Base-by-base conservation (phyloP, 2,113 vertebrate species). In the Elephas maximus region DNA sequence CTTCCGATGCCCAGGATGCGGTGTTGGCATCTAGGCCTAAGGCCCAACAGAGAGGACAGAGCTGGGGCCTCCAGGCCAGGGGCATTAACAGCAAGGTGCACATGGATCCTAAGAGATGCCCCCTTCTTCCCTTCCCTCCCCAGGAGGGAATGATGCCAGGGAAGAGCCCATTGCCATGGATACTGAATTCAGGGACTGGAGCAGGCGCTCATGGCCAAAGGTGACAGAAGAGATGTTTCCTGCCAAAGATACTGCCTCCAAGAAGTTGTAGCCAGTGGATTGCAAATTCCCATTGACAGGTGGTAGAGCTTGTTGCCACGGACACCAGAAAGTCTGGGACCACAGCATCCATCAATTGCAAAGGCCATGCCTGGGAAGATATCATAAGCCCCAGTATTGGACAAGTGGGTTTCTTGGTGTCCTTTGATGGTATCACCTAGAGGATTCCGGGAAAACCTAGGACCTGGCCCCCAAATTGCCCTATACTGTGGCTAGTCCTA, bases 1-100 rank as follows among this genome's bases (percentile, higher is more conserved):
- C 92, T 99, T 99, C 96, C 98, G 98, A 97, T 99, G 99, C 48
- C 91, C 91, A 37, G 98, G 99, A 88, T 99, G 99, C 79, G 12
- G 2, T 7, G 17, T 18, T 63, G 81, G 78, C 3, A 21, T 41
- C 20, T 57, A 74, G 30, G 87, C 41, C 53, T 81, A 57, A 93
- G 44, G 79, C 84, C 79, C 33, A 79, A 26, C 17, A 18, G 41
- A 79, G 81, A 76, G 9, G 41, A 83, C 18, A 45, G 6, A 82
- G n/a, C 30, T 77, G 10, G 45, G 44, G 63, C 44, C 51, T 84
- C 67, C 37, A 86, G 41, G 15, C 60, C 82, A 83, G 3, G 15
- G 28, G 11, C 45, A 44, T 78, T 95, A 69, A 73, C 12, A 37
- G n/a, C 48, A 12, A 18, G 7, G 18, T 62, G 26, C 79, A 65